Base-by-base conservation (phyloP, 2,888 invertebrate species). In the Morpho deidamia region DNA sequence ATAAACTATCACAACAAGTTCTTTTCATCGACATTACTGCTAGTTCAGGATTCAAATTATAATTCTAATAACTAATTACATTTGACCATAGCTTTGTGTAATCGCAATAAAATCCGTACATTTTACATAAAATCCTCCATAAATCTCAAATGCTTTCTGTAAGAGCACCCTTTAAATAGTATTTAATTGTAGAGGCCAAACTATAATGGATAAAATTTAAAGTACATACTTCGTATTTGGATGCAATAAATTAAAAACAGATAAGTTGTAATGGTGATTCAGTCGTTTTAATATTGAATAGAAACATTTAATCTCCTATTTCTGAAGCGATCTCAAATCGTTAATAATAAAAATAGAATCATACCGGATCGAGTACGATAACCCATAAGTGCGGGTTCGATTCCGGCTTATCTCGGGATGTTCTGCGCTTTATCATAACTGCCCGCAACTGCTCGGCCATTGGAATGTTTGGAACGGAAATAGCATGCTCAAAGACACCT, bases 361-460 rank as follows among this genome's bases (percentile, higher is more conserved):
- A 34, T 35, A 5, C 44, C 10, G n/a, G 8, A 12, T 53, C 52
- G 10, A 32, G 49, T 34, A 45, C 51, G 59, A 62, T 61, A 59
- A 55, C 55, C 58, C 43, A 44, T 63, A 48, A 63, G 59, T 62
- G 63, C 58, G 47, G 49, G 61, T 57, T 57, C 51, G 59, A 57
- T 35, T 49, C 59, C 52, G 38, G 33, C 45, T 58, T 63, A 63
- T 63, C 62, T 56, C 43, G 12, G 5, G 44, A 14, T 52, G 55
- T 58, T 53, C 59, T 61, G 61, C 45, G 38, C 47, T 59, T 64
- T 56, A 45, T 45, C 44, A 10, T 45, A 45, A 45, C 35, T 34
- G 35, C 44, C 10, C 35, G 35, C 14, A 10, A 34, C 10, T 14
- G 44, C n/a, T 7, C 33, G 4, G 35, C 5, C 8, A 12, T 35